Evolutionary conservation across 1,140 invertebrate species (phyloP), one percentile per base, ranked within the genome.

Genomic region (Lordiphosa stackelbergi): DNA sequence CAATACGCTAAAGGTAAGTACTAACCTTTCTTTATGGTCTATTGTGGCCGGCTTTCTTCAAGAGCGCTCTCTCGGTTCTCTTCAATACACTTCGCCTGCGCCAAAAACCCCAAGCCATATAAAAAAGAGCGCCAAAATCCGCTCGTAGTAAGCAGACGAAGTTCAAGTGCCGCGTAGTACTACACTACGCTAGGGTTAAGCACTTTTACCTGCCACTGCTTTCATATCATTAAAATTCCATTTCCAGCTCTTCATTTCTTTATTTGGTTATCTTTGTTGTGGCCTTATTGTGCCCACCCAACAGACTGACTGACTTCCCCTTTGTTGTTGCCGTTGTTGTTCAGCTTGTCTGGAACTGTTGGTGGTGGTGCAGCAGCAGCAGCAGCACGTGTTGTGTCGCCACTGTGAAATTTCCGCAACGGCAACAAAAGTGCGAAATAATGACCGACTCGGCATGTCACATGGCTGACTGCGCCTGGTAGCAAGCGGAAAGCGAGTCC

Each of bases 131-230:
- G 34, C 19, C 45, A 53, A 53, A 64, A 68, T 63, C 70, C 74
- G 70, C 52, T 53, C 43, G 64, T 47, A 56, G 40, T 42, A 48
- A 53, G 42, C 55, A 5, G 57, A 34, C 60, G 56, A 56, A 68
- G 71, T 79, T 75, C 57, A 78, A 73, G 69, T 78, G 73, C 73
- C 73, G 73, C 28, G 73, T 69, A 78, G 53, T 69, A 69, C 45
- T 69, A 71, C 34, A 53, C 49, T 42, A 49, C 35, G 43, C 48
- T 43, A 62, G 8, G 46, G 12, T n/a, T 24, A 31, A 41, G 42
- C 57, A 48, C 31, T 70, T 64, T 72, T 41, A 64, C 54, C 53
- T 66, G 51, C 42, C 52, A 54, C 42, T 47, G 36, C 53, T 51
- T 52, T 69, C 61, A 69, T 79, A 66, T 73, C 63, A 65, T 71